A percentile compares a stretch with the other conserved stretches of the same genome.
phyloP scores from a whole-genome alignment of 2,797 vertebrate genomes.

The Mormyrus hasselquistii region DNA sequence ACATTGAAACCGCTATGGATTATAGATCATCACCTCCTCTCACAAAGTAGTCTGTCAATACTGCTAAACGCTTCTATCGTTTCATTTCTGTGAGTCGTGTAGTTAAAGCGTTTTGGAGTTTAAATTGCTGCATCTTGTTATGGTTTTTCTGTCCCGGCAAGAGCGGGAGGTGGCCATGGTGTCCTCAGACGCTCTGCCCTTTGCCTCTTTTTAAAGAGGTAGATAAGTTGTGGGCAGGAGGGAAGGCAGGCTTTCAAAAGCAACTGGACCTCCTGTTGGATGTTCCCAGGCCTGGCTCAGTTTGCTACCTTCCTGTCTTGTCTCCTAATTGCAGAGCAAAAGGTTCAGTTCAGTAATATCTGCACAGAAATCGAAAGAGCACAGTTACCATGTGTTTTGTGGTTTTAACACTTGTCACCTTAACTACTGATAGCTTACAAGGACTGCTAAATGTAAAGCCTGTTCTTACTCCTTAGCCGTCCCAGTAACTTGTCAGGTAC shows the following conservation, averaged over 20 bases:
- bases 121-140: neutral
- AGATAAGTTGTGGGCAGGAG: neutral
- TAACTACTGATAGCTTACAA: constrained; percentile 39
- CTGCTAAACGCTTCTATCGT: neutral
- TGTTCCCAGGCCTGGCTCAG: neutral
- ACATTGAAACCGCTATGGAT: constrained; percentile 14
- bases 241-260: neutral
- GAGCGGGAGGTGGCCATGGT: neutral
- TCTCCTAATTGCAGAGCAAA: constrained; percentile 16
- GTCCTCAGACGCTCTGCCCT: neutral
- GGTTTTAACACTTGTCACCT: constrained; percentile 32
- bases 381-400: constrained; percentile 22
- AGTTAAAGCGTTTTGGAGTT: neutral
- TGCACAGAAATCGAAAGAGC: constrained; percentile 25
- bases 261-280: neutral
- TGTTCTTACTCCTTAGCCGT: constrained; percentile 28
- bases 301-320: neutral
- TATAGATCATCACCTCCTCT: constrained; percentile 28
- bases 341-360: constrained; percentile 8
- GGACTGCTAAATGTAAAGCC: constrained; percentile 29
- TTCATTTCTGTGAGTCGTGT: constrained; percentile 1
- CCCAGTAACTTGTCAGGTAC: constrained; percentile 32
- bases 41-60: constrained; percentile 6
- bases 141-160: neutral
- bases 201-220: neutral